Evolutionary conservation across 2,888 invertebrate genomes (phyloP).

Genomic region (Molorchus minor): DNA sequence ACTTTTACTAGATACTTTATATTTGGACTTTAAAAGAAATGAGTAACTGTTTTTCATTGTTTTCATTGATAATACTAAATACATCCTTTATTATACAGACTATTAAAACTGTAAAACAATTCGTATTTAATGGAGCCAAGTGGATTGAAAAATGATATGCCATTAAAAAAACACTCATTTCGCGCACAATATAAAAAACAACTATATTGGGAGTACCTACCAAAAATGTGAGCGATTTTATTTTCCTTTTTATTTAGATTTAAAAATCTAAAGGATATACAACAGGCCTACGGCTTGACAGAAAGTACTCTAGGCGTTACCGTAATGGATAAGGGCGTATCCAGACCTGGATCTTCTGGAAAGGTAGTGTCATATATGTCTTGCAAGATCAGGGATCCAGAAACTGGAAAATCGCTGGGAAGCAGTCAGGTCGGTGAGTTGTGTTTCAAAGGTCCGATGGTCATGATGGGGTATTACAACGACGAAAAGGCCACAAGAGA

Average conservation of each 20-base stretch:
- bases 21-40: no score
- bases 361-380: conserved; percentile 69
- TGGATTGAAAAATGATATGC: no score
- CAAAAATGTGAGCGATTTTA: not conserved
- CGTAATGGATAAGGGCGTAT: conserved; percentile 55
- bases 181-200: not conserved
- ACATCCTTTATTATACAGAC: not conserved
- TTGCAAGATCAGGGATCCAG: conserved; percentile 71
- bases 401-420: conserved; percentile 70
- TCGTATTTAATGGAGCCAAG: no score
- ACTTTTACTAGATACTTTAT: no score
- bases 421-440: conserved; percentile 79
- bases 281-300: conserved; percentile 81
- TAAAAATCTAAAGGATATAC: conserved; percentile 53
- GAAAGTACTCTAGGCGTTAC: conserved; percentile 73
- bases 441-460: conserved; percentile 77
- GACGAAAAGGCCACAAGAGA: conserved; percentile 71
- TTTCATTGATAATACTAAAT: no score
- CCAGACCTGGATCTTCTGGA: conserved; percentile 72
- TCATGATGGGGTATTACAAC: conserved; percentile 78
- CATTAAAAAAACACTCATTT: not conserved
- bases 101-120: not conserved
- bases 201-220: not conserved
- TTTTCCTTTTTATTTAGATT: not conserved
- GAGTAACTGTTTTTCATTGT: no score